Evolutionary conservation across 2,797 vertebrate genomes (phyloP).

Genomic region (Anabacerthia variegaticeps): DNA sequence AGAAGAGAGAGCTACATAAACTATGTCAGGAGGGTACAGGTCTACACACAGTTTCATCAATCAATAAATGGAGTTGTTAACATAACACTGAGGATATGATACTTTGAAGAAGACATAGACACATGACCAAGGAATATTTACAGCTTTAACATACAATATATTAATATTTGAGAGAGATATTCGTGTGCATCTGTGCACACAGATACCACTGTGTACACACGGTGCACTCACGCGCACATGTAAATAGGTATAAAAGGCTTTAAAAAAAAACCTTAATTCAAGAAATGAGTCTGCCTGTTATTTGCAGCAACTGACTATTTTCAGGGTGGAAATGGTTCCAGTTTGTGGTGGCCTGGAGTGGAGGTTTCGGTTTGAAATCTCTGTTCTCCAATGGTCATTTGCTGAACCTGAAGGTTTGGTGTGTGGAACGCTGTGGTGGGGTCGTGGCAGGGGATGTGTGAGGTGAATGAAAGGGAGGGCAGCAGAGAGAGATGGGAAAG

Average conservation of each 20-base stretch:
- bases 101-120: constrained; percentile 78
- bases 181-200: constrained; percentile 70
- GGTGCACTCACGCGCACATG: constrained; percentile 72
- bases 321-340: constrained; percentile 61
- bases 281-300: constrained; percentile 65
- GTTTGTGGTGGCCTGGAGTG: constrained; percentile 10
- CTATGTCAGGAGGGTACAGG: constrained; percentile 82
- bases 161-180: constrained; percentile 76
- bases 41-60: constrained; percentile 79
- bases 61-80: constrained; percentile 81
- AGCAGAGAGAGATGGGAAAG: background rate
- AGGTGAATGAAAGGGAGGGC: constrained; percentile 7
- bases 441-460: background rate
- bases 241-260: constrained; percentile 79
- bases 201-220: constrained; percentile 52
- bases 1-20: constrained; percentile 84
- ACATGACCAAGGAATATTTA: constrained; percentile 80
- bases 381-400: background rate
- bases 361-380: constrained; percentile 36
- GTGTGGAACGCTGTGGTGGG: background rate
- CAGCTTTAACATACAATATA: constrained; percentile 79
- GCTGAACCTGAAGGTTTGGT: constrained; percentile 13
- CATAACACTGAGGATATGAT: constrained; percentile 80
- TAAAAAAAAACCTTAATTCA: constrained; percentile 64
- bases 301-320: constrained; percentile 65